Conservation (phyloP, 2,888 invertebrate genomes). For the Sesia apiformis region DNA sequence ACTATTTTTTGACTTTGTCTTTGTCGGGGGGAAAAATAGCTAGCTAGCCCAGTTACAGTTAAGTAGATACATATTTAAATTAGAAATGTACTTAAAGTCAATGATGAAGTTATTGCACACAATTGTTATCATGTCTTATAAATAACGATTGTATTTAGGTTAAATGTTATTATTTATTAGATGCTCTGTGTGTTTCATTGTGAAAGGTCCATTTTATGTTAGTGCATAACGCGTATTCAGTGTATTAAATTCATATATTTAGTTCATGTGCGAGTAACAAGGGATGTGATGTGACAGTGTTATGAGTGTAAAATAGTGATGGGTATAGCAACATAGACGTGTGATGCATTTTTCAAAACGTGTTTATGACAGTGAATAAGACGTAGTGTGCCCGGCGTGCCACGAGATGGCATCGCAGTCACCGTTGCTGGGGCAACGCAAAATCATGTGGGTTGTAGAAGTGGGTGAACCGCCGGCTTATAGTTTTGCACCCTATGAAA, state of each 20-base stretch:
- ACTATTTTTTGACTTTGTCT: too few species aligned
- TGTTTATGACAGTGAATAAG: not conserved
- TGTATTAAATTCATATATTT: too few species aligned
- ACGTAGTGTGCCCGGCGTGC: slow-evolving; percentile 8
- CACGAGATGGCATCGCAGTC: slow-evolving; percentile 40
- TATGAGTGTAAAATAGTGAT: not conserved
- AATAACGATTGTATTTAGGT: too few species aligned
- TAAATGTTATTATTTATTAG: not conserved
- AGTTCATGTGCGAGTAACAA: too few species aligned
- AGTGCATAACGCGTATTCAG: too few species aligned
- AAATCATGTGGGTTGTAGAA: slow-evolving; percentile 70
- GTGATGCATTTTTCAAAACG: slow-evolving; percentile 1
- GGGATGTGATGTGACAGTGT: slow-evolving; percentile 6
- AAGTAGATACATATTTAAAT: too few species aligned
- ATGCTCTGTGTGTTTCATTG: slow-evolving; percentile 7
- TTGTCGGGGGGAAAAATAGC: too few species aligned
- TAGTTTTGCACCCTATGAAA: slow-evolving; percentile 57
- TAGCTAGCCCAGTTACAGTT: too few species aligned
- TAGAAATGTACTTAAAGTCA: too few species aligned
- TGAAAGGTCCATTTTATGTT: too few species aligned
- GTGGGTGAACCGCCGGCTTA: slow-evolving; percentile 56
- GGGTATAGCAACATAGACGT: not conserved
- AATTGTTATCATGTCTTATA: too few species aligned
- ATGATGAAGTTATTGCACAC: too few species aligned
- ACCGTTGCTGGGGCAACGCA: slow-evolving; percentile 34